A percentile compares a stretch with the other conserved stretches of the same genome.
These are phyloP conservation scores for Metalampra italica DNA, from an alignment of 2,888 invertebrate genomes.

Conservation along the genomic window DNA sequence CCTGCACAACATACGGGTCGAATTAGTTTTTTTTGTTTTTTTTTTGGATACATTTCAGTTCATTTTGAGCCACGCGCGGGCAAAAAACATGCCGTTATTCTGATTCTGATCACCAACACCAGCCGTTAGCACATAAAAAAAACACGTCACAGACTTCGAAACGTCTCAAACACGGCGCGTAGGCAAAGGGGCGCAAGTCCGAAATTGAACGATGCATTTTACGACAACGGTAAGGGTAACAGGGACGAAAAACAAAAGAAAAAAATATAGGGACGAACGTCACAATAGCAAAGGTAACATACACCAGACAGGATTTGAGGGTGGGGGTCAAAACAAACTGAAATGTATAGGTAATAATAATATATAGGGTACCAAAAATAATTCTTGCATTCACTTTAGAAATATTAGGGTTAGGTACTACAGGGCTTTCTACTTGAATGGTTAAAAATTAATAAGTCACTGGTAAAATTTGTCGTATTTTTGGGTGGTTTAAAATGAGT, in stretches of 20 bases:
- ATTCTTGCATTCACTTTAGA: constrained; percentile 51
- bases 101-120: constrained; percentile 41
- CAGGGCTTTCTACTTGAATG: constrained; percentile 33
- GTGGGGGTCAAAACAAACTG: constrained; percentile 71
- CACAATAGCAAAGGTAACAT: constrained; percentile 46
- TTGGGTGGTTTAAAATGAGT: constrained; percentile 14
- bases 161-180: constrained; percentile 26
- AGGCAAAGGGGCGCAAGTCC: constrained; percentile 13
- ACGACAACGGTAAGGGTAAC: background rate
- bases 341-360: constrained; percentile 63
- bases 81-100: constrained; percentile 47
- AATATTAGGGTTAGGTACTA: constrained; percentile 56
- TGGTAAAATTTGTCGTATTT: constrained; percentile 23
- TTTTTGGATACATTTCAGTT: constrained; percentile 70
- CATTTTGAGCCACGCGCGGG: constrained; percentile 56
- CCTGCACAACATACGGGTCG: constrained; percentile 48
- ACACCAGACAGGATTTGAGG: constrained; percentile 49
- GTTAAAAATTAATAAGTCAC: constrained; percentile 26
- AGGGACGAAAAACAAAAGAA: constrained; percentile 20
- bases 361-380: constrained; percentile 62
- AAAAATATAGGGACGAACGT: constrained; percentile 22
- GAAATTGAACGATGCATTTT: constrained; percentile 7
- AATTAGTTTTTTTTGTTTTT: constrained; percentile 21
- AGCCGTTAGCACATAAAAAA: constrained; percentile 63
- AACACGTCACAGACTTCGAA: constrained; percentile 42